Evolutionary conservation across 2,113 vertebrate species (phyloP), one percentile per base, ranked within the genome.

Genomic region (Plectropomus leopardus): DNA sequence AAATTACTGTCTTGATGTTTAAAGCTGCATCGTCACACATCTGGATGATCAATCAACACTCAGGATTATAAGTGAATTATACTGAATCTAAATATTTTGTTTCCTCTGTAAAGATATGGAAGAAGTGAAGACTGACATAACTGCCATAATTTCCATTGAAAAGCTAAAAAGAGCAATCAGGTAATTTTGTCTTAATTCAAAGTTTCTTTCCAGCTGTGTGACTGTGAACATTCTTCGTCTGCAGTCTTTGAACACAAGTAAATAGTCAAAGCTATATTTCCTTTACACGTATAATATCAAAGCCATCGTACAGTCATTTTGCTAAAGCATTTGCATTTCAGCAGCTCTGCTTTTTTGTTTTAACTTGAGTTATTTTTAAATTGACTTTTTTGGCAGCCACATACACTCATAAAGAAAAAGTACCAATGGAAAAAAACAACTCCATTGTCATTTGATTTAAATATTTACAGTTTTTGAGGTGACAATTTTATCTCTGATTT

Each of bases 241-340:
- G 87, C 86, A 86, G 78, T 63, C 51, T 86, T 92, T 84, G 82
- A 80, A 91, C 65, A 88, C 58, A 73, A 68, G 45, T 76, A 68
- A 61, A 81, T 72, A 82, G 82, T 87, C 85, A 86, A 83, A 87
- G 87, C 64, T 78, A 80, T 66, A 76, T 72, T 90, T 86, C 91
- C 83, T 74, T 87, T 86, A 86, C 77, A 79, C 59, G 81, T 87
- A 91, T 83, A 87, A 77, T 84, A 71, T 88, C 87, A 91, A 84
- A 89, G 90, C 86, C 87, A 63, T 91, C 84, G 34, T 89, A 93
- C 72, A 77, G 61, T 89, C 87, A 84, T 91, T 87, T 90, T 34
- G 60, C 83, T 81, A 64, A 91, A 93, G 85, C 91, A 86, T 89
- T 89, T 86, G 84, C 79, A 82, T 88, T 84, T 86, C 55, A 59